Conservation (phyloP, 2,797 vertebrate genomes). For the Clarias pachynema region DNA sequence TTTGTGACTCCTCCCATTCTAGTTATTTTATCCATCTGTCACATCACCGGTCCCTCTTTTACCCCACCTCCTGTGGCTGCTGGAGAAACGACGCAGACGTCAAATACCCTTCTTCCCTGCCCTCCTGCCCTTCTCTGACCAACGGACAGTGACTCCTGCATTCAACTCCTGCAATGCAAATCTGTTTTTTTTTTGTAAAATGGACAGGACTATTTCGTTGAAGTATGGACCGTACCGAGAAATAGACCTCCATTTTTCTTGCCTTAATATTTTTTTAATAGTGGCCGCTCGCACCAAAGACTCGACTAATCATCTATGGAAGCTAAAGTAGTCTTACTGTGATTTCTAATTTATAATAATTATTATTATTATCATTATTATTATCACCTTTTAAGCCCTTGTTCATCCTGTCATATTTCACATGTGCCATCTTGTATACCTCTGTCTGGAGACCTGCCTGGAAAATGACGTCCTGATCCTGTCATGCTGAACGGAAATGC, state of each 20-base stretch:
- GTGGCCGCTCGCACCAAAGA: constrained; percentile 11
- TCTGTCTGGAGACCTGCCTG: not conserved
- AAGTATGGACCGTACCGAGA: constrained; percentile 20
- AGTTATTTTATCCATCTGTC: constrained; percentile 26
- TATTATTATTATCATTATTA: not conserved
- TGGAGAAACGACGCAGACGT: constrained; percentile 1
- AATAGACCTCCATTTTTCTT: constrained; percentile 9
- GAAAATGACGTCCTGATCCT: not conserved
- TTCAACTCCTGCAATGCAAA: not conserved
- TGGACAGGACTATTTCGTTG: constrained; percentile 23
- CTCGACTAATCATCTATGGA: not conserved
- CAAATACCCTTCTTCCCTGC: constrained; percentile 13
- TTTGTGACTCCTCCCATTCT: constrained; percentile 46
- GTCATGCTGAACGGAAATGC: not conserved
- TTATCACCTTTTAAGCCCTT: not conserved
- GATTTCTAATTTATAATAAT: constrained; percentile 8
- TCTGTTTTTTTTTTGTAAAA: constrained; percentile 18
- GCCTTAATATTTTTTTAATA: constrained; percentile 16
- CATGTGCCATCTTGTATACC: constrained; percentile 2
- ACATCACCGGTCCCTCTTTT: not conserved
- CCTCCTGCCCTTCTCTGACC: constrained; percentile 3
- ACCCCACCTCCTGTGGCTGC: not conserved
- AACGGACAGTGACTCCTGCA: constrained; percentile 2
- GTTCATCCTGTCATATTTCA: not conserved
- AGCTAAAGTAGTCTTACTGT: constrained; percentile 32